These are phyloP conservation scores for Eulacestoma nigropectus DNA, from an alignment of 2,113 vertebrate genomes.

Conservation along the genomic window DNA sequence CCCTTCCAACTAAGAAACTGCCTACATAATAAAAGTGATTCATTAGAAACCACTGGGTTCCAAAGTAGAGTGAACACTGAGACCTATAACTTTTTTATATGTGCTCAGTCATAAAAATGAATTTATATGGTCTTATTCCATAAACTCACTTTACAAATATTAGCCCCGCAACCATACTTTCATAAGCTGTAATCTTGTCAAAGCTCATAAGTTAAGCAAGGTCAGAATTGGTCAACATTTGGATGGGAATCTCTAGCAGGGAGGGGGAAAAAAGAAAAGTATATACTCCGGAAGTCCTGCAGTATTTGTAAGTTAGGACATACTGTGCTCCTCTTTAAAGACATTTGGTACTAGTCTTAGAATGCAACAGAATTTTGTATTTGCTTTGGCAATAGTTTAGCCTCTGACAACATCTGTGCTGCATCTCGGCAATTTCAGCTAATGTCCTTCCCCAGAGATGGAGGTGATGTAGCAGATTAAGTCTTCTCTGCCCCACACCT, in stretches of 20 bases:
- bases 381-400: not conserved
- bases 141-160: constrained; percentile 61
- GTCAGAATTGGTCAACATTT: constrained; percentile 56
- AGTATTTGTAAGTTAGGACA: not conserved
- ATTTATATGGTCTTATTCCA: constrained; percentile 62
- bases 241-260: not conserved
- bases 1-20: constrained; percentile 63
- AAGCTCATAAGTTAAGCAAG: constrained; percentile 30
- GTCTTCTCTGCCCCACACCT: not conserved
- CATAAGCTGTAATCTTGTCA: constrained; percentile 55
- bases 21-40: constrained; percentile 72
- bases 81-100: constrained; percentile 69
- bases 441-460: not conserved
- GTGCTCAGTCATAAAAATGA: constrained; percentile 69
- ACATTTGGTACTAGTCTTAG: not conserved
- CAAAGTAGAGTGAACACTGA: constrained; percentile 58
- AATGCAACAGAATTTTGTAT: not conserved
- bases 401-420: not conserved
- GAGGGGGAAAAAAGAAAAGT: not conserved
- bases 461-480: not conserved
- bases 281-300: not conserved
- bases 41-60: constrained; percentile 66
- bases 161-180: constrained; percentile 42
- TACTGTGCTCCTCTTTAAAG: not conserved
- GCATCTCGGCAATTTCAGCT: not conserved